Percentiles rank a stretch among this genome's conserved stretches.
Evolutionary conservation across 1,140 invertebrate genomes (phyloP).

Genomic region (Paracyclopina nana): DNA sequence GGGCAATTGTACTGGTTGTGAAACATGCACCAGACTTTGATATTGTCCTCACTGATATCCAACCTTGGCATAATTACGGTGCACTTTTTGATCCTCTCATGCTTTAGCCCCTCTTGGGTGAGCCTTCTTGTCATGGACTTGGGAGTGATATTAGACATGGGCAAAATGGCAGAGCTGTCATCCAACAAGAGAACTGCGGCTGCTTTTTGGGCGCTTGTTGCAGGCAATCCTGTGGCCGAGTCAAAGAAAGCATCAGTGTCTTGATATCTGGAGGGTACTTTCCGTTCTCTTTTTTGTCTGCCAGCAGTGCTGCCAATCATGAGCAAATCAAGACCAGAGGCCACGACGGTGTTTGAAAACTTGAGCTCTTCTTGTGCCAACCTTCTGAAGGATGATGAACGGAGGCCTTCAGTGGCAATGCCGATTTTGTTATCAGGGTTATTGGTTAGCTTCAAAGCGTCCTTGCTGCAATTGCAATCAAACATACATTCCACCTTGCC

Average conservation of each 20-base stretch:
- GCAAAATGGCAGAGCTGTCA: not conserved
- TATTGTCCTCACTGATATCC: not conserved
- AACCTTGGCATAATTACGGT: slow-evolving; percentile 2
- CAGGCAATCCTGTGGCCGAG: too few species aligned
- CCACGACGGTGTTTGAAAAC: slow-evolving; percentile 10
- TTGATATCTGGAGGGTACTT: slow-evolving; percentile 5
- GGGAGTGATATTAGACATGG: not conserved
- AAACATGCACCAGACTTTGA: not conserved
- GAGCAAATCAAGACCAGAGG: not conserved
- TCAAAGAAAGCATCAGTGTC: not conserved
- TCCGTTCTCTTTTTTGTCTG: slow-evolving; percentile 6
- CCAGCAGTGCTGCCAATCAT: not conserved
- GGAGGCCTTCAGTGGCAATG: slow-evolving; percentile 3
- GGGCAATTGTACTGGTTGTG: not conserved
- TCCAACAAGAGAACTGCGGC: too few species aligned
- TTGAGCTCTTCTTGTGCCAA: slow-evolving; percentile 7
- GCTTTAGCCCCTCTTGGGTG: not conserved
- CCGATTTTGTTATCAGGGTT: not conserved
- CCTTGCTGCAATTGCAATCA: not conserved
- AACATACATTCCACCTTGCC: slow-evolving; percentile 15
- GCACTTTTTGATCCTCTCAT: not conserved
- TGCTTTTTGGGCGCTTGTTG: too few species aligned
- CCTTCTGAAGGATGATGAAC: not conserved
- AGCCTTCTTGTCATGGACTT: not conserved
- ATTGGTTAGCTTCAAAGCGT: not conserved